Evolutionary conservation across 2,797 vertebrate species (phyloP).

Genomic region (Dromococcyx pavoninus): DNA sequence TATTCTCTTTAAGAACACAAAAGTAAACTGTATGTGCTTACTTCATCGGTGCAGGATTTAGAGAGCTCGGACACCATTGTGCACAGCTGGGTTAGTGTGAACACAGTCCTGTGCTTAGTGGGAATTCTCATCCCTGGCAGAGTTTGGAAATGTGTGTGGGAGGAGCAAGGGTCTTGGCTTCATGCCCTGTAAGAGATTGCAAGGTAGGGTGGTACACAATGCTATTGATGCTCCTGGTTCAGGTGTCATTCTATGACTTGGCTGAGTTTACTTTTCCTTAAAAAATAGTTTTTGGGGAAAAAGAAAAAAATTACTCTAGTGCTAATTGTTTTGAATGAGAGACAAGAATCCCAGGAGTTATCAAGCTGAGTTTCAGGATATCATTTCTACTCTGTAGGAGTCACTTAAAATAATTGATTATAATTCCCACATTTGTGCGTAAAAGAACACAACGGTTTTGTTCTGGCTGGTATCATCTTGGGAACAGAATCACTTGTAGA

Average conservation of each 20-base stretch:
- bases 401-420: constrained; percentile 1
- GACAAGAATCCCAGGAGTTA: neutral
- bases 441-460: neutral
- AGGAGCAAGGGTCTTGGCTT: neutral
- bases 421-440: neutral
- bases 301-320: neutral
- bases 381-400: neutral
- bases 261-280: neutral
- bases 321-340: neutral
- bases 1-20: constrained; percentile 50
- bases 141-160: neutral
- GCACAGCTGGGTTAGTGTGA: constrained; percentile 34
- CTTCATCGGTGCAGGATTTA: constrained; percentile 62
- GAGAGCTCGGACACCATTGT: constrained; percentile 22
- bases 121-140: constrained; percentile 42
- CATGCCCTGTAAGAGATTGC: neutral
- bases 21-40: constrained; percentile 62
- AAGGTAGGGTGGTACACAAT: neutral
- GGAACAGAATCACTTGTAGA: neutral
- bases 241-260: neutral
- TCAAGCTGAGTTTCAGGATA: neutral
- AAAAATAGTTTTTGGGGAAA: neutral
- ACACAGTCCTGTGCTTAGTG: neutral
- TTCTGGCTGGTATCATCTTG: neutral
- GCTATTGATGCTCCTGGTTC: neutral